These are phyloP conservation scores for Stylophora pistillata DNA, from an alignment of 64 coral and sea anemone species.

Conservation along the genomic window DNA sequence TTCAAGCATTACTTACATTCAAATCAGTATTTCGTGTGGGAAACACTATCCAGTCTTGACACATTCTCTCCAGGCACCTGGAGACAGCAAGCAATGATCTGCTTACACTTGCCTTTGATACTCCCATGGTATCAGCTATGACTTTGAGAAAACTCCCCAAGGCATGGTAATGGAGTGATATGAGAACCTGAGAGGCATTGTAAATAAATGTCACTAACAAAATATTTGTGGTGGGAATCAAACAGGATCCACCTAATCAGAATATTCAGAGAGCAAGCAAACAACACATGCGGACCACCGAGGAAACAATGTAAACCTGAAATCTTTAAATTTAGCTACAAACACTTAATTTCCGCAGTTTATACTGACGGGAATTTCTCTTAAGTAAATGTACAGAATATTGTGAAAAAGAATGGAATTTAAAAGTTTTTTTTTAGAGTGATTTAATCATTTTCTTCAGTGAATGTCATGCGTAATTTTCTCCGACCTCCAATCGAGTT, in stretches of 20 bases:
- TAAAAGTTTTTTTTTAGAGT: no score
- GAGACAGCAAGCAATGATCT: not conserved
- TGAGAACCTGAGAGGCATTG: conserved; percentile 15
- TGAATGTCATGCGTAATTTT: no score
- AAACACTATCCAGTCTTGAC: conserved; percentile 18
- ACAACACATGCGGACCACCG: not conserved
- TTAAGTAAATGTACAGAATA: no score
- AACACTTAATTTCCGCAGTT: no score
- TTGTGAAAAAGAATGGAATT: no score
- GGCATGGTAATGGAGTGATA: not conserved
- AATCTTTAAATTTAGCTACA: not conserved
- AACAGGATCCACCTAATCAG: no score
- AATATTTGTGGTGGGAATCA: conserved; percentile 9
- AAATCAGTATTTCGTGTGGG: conserved; percentile 4
- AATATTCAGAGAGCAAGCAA: not conserved
- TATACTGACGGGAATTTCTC: no score
- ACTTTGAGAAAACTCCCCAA: conserved; percentile 28
- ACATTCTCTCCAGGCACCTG: not conserved
- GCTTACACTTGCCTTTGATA: conserved; percentile 26
- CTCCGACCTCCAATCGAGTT: no score
- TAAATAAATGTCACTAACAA: conserved; percentile 2
- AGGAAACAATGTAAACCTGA: not conserved
- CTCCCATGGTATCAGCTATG: conserved; percentile 25
- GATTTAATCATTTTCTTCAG: no score
- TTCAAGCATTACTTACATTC: conserved; percentile 39